Conservation (phyloP, 1,140 invertebrate species). For the Aphidius gifuensis region DNA sequence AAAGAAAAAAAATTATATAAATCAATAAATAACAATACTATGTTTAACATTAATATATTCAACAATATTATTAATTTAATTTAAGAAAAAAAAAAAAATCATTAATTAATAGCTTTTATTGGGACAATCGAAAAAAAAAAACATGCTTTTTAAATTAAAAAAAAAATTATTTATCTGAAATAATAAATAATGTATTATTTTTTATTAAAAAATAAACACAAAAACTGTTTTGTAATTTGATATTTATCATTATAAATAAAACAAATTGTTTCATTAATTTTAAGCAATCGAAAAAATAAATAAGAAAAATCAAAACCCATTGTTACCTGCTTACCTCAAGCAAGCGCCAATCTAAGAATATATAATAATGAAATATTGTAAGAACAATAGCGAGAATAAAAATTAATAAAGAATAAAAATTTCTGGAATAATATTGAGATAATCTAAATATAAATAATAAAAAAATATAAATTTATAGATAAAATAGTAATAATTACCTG, state of each 20-base stretch:
- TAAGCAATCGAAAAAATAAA: too few species aligned
- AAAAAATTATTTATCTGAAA: background rate
- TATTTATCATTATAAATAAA: background rate
- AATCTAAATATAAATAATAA: background rate
- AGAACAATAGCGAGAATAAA: background rate
- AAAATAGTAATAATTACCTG: slow-evolving; percentile 34
- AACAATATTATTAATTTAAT: slow-evolving; percentile 8
- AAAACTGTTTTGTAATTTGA: slow-evolving; percentile 1
- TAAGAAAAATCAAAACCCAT: background rate
- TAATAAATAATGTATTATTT: slow-evolving; percentile 3
- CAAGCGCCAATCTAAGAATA: slow-evolving; percentile 30
- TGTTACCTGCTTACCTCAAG: slow-evolving; percentile 26
- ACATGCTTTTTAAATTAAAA: background rate
- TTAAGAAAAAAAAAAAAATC: slow-evolving; percentile 9
- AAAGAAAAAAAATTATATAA: slow-evolving; percentile 8
- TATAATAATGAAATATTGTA: slow-evolving; percentile 14
- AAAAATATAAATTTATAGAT: background rate
- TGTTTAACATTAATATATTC: slow-evolving; percentile 12
- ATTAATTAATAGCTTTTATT: background rate
- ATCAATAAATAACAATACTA: background rate
- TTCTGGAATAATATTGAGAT: slow-evolving; percentile 1
- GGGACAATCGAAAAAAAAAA: slow-evolving; percentile 1
- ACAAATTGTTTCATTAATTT: background rate
- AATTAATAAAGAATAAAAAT: background rate
- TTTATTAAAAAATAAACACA: background rate